These are phyloP conservation scores for Dicerorhinus sumatrensis DNA, from an alignment of 2,113 vertebrate species.

Conservation along the genomic window DNA sequence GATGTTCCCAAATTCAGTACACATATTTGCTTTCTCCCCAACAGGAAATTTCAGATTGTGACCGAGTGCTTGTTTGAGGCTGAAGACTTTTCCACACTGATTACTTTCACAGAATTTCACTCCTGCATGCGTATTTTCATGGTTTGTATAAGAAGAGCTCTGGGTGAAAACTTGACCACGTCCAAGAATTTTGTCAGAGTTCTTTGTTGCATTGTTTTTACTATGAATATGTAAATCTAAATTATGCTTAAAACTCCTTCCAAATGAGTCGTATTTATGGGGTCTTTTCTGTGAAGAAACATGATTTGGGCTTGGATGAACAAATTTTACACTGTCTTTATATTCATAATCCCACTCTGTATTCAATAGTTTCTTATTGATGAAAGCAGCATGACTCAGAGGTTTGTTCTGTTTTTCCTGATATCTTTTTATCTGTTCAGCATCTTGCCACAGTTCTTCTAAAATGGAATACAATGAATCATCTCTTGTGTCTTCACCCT, in stretches of 20 bases:
- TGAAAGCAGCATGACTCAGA: constrained; percentile 41
- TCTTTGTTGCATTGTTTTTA: constrained; percentile 66
- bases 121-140: constrained; percentile 68
- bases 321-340: constrained; percentile 39
- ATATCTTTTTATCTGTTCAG: constrained; percentile 59
- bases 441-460: constrained; percentile 72
- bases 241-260: constrained; percentile 73
- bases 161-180: constrained; percentile 64
- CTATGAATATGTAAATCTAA: constrained; percentile 56
- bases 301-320: constrained; percentile 34
- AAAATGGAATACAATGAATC: constrained; percentile 71
- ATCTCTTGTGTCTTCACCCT: constrained; percentile 47
- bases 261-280: constrained; percentile 48
- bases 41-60: constrained; percentile 69
- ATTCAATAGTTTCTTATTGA: constrained; percentile 64
- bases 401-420: constrained; percentile 48
- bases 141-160: constrained; percentile 62
- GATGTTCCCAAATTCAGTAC: constrained; percentile 72
- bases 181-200: constrained; percentile 56
- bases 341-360: constrained; percentile 62
- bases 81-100: constrained; percentile 79
- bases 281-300: constrained; percentile 66
- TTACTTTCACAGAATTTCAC: constrained; percentile 73
- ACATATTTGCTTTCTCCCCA: constrained; percentile 70
- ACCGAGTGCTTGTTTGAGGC: constrained; percentile 66